Conservation (phyloP, 2,113 vertebrate species). For the Synodontis membranacea region DNA sequence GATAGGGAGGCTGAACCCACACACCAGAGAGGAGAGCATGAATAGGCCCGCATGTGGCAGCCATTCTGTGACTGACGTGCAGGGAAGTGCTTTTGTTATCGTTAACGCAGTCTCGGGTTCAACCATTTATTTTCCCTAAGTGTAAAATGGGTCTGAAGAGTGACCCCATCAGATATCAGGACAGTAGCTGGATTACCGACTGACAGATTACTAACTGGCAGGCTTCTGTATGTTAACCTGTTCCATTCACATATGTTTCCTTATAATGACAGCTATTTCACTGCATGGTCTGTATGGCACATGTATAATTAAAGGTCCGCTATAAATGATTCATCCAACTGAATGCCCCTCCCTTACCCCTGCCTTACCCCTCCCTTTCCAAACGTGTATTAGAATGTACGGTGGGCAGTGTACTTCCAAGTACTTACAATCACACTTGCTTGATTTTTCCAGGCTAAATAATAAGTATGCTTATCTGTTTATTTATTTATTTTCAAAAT, state of each 20-base stretch:
- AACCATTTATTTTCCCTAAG: slow-evolving; percentile 31
- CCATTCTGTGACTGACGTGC: slow-evolving; percentile 31
- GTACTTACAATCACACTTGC: too few relatives aligned
- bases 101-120: slow-evolving; percentile 6
- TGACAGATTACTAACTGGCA: not conserved
- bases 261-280: not conserved
- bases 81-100: slow-evolving; percentile 49
- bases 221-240: not conserved
- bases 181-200: not conserved
- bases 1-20: slow-evolving; percentile 24
- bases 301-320: not conserved
- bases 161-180: slow-evolving; percentile 30
- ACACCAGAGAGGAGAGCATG: not conserved
- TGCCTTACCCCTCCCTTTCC: too few relatives aligned
- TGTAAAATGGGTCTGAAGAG: slow-evolving; percentile 33
- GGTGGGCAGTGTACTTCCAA: too few relatives aligned
- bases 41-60: slow-evolving; percentile 24
- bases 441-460: too few relatives aligned
- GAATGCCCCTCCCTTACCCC: too few relatives aligned
- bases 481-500: too few relatives aligned
- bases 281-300: not conserved
- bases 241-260: not conserved
- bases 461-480: too few relatives aligned
- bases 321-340: too few relatives aligned
- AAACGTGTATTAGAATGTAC: too few relatives aligned